Evolutionary conservation across 2,113 vertebrate genomes (phyloP).

Genomic region (Willisornis vidua): DNA sequence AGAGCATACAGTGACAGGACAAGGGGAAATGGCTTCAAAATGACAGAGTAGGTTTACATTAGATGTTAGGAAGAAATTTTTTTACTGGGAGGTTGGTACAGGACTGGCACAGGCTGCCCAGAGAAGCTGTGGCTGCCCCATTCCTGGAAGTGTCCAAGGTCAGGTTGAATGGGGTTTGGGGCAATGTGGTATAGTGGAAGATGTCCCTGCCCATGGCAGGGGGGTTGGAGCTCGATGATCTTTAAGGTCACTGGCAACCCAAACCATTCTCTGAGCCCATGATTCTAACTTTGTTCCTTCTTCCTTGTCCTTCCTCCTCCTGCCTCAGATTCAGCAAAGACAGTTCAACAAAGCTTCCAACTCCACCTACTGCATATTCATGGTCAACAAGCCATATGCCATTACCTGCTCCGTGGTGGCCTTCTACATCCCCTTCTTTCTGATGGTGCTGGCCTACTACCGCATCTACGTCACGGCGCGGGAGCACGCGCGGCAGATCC

Average conservation of each 20-base stretch:
- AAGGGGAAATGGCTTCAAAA: background rate
- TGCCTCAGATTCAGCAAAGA: conserved; percentile 85
- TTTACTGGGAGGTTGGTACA: background rate
- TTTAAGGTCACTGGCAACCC: background rate
- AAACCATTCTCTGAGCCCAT: background rate
- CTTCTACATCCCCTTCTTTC: conserved; percentile 95
- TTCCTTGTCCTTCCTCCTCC: background rate
- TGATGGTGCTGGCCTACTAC: conserved; percentile 98
- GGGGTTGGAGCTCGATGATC: accelerated
- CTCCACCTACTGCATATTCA: conserved; percentile 93
- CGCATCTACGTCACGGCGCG: conserved; percentile 95
- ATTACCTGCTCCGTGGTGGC: conserved; percentile 97
- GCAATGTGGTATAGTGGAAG: background rate
- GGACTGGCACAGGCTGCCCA: background rate
- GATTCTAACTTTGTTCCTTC: background rate
- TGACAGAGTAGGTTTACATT: background rate
- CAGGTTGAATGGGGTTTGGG: background rate
- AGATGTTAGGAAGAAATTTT: background rate
- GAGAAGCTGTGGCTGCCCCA: background rate
- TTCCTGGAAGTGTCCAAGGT: background rate
- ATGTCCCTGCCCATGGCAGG: background rate
- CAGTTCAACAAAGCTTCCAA: conserved; percentile 85
- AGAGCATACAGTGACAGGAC: background rate
- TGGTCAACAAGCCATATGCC: conserved; percentile 99
- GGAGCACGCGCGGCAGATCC: conserved; percentile 93